Base-by-base conservation (phyloP, 2,888 invertebrate genomes). In the Agapostemon virescens region DNA sequence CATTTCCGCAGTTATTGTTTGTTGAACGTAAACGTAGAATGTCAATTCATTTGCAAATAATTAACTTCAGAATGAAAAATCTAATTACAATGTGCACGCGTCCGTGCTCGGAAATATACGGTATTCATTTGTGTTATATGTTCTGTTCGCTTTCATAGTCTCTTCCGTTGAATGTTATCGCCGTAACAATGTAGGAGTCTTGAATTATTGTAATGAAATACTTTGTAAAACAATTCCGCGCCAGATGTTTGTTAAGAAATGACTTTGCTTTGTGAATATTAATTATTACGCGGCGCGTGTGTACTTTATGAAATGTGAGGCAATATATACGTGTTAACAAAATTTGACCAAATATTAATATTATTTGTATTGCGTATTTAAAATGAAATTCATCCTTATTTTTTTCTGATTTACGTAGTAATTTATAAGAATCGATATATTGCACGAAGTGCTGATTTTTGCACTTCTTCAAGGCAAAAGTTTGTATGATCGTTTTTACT, bases 21-120 rank as follows among this genome's bases (percentile, higher is more conserved):
- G 68, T 52, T 15, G 26, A 26, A 26, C 26, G 26, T 2, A 55
- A 30, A 55, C 26, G 26, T 55, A 55, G 55, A 55, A 75, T 75
- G 81, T 67, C 77, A 79, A 79, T 83, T 85, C 85, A 84, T 84
- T 85, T 23, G 75, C 81, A 81, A 77, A 85, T 76, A 84, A 85
- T 85, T 85, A 85, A 77, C 73, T 71, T 79, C 40, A 61, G 79
- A 85, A 81, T 85, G 81, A 85, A 85, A 85, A 85, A 71, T 67
- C 74, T 79, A 71, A 81, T 83, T 77, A 72, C 69, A 33, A 61
- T 63, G 13, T n/a, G n/a, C 33, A 33, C n/a, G 20, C 15, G 11
- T 9, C 33, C 52, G 23, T 11, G 30, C 36, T 70, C 64, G 30
- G 67, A 67, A 61, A 69, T 45, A 49, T 36, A 66, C 42, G 38